phyloP scores from a whole-genome alignment of 2,888 invertebrate genomes.

The Laspeyria flexula region DNA sequence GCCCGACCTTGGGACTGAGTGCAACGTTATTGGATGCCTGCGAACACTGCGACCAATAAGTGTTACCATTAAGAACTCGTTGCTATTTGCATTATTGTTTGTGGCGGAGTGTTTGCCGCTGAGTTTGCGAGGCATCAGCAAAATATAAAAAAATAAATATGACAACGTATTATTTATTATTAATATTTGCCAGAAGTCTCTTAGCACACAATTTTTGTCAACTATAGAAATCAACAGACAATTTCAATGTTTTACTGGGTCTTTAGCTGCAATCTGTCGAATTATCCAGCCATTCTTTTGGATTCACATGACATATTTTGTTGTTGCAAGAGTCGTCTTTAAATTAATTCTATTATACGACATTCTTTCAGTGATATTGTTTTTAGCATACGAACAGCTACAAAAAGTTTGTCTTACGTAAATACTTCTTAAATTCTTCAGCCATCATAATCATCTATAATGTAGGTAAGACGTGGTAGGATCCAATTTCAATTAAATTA shows the following conservation, averaged over 20 bases:
- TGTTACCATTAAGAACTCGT: slow-evolving; percentile 21
- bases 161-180: too few species aligned
- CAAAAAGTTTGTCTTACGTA: not conserved
- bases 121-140: too few species aligned
- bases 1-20: slow-evolving; percentile 48
- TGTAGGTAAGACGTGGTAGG: slow-evolving; percentile 32
- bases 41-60: slow-evolving; percentile 28
- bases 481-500: slow-evolving; percentile 45
- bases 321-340: too few species aligned
- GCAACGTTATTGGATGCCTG: slow-evolving; percentile 31
- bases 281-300: too few species aligned
- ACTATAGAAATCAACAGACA: too few species aligned
- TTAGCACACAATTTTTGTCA: too few species aligned
- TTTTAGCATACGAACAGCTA: not conserved
- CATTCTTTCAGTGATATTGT: not conserved
- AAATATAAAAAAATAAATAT: too few species aligned
- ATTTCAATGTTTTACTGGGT: too few species aligned
- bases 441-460: slow-evolving; percentile 31
- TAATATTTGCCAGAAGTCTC: too few species aligned
- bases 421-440: slow-evolving; percentile 1
- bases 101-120: not conserved
- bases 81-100: slow-evolving; percentile 3
- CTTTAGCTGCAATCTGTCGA: too few species aligned
- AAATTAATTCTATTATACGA: too few species aligned
- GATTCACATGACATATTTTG: too few species aligned